Evolutionary conservation across 2,797 vertebrate genomes (phyloP), one percentile per base, ranked within the genome.

Genomic region (Silurus aristotelis): DNA sequence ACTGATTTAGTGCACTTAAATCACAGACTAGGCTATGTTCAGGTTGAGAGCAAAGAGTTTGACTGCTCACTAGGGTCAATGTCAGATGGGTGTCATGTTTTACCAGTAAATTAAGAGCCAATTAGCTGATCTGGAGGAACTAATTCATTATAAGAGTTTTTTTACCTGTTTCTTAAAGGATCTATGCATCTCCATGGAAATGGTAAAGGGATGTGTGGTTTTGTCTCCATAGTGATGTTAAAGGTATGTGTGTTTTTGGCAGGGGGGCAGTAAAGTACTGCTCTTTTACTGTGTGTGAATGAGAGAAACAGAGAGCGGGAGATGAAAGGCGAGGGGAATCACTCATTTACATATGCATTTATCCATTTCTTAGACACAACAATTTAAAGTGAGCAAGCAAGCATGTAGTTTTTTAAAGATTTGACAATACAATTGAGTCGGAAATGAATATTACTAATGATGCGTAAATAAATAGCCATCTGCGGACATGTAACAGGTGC

Each of bases 141-240:
- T 46, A 80, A 68, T 64, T 79, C 7, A 66, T 83, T 86, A 80
- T 61, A 79, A 46, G 12, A 19, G 81, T 71, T 46, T 79, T 79
- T 83, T 14, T 71, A 73, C 67, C 75, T 73, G 75, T 86, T 80
- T 43, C 58, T 48, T 71, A 43, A 80, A 25, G 8, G 67, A 27
- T 60, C 48, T 76, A 64, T 17, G 4, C 38, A 63, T 80, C 67
- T 73, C 85, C 68, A 73, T 86, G 82, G 68, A 46, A 58, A 86
- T 73, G 31, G 72, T 83, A 46, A 73, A 80, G 67, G 60, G 12
- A 80, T 66, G 17, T 80, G 67, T 80, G 76, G 63, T 77, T 80
- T 83, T 80, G 82, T 80, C 58, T 64, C 82, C 82, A 80, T 73
- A n/a, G 82, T 83, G 52, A 80, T 60, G 1, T 80, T 83, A 86